These are phyloP conservation scores for Lasioglossum leucozonium DNA, from an alignment of 2,888 invertebrate species.

Conservation along the genomic window DNA sequence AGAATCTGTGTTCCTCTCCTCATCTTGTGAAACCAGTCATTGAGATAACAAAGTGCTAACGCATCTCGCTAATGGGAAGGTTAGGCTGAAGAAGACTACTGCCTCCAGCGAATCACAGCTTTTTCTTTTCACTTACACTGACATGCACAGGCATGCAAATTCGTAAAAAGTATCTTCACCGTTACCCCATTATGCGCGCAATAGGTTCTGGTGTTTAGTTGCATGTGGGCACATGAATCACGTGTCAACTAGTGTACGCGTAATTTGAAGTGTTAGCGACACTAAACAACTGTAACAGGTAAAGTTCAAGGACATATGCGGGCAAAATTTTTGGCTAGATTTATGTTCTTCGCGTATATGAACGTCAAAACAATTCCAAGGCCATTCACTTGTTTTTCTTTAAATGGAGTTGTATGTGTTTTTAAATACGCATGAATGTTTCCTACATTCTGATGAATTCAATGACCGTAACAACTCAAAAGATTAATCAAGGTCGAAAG, in stretches of 20 bases:
- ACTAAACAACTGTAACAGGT: background rate
- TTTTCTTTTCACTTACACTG: background rate
- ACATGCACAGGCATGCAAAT: background rate
- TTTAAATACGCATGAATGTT: slow-evolving; percentile 2
- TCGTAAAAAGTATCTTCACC: background rate
- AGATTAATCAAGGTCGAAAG: slow-evolving; percentile 6
- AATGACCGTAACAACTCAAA: background rate
- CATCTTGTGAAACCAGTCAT: slow-evolving; percentile 1
- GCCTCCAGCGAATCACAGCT: background rate
- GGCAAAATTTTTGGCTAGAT: background rate
- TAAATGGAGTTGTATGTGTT: background rate
- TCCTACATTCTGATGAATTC: background rate
- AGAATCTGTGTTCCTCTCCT: background rate
- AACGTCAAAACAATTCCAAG: background rate
- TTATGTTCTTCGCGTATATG: background rate
- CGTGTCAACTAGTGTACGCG: background rate
- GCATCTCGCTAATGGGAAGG: background rate
- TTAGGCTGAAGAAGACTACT: background rate
- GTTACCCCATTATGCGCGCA: background rate
- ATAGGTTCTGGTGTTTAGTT: background rate
- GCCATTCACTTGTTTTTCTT: background rate
- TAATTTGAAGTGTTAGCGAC: background rate
- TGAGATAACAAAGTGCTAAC: slow-evolving; percentile 5
- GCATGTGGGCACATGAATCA: background rate
- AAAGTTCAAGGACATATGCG: background rate